A percentile compares a stretch with the other conserved stretches of the same genome.
Evolutionary conservation across 35 echinoderm and acorn worm species (phyloP).

Genomic region (Ophiothrix spiculata): DNA sequence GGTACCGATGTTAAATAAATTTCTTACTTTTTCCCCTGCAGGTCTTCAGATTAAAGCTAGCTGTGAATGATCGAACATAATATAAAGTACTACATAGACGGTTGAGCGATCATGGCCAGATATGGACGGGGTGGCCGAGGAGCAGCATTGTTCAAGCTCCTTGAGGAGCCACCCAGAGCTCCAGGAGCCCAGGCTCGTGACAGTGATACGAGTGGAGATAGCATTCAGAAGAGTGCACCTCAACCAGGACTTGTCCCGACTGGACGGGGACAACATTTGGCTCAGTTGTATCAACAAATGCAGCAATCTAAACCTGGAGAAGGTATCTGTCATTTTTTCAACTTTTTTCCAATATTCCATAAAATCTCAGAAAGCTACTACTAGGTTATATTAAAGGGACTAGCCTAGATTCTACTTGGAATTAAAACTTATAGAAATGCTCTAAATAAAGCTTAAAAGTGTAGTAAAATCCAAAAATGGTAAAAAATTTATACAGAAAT

Average conservation of each 20-base stretch:
- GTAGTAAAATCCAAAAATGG: too few species aligned
- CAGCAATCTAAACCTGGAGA: background rate
- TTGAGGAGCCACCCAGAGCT: conserved; percentile 65
- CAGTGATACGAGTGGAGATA: background rate
- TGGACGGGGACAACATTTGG: background rate
- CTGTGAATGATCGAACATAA: too few species aligned
- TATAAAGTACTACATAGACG: background rate
- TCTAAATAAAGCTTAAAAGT: too few species aligned
- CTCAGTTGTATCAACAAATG: conserved; percentile 17
- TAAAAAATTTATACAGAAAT: too few species aligned
- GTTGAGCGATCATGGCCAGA: conserved; percentile 69
- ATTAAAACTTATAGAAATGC: too few species aligned
- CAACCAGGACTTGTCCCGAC: background rate
- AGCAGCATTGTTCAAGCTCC: conserved; percentile 74
- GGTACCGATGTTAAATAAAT: too few species aligned
- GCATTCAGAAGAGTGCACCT: background rate
- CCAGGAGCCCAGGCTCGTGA: conserved; percentile 30
- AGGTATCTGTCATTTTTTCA: too few species aligned
- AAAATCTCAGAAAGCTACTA: background rate
- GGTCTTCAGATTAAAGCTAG: too few species aligned
- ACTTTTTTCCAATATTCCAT: too few species aligned
- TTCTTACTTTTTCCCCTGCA: too few species aligned
- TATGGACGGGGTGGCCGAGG: conserved; percentile 91
- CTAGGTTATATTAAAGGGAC: background rate
- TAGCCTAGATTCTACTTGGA: too few species aligned